phyloP scores from a whole-genome alignment of 2,797 vertebrate species.

The Gouania willdenowi region DNA sequence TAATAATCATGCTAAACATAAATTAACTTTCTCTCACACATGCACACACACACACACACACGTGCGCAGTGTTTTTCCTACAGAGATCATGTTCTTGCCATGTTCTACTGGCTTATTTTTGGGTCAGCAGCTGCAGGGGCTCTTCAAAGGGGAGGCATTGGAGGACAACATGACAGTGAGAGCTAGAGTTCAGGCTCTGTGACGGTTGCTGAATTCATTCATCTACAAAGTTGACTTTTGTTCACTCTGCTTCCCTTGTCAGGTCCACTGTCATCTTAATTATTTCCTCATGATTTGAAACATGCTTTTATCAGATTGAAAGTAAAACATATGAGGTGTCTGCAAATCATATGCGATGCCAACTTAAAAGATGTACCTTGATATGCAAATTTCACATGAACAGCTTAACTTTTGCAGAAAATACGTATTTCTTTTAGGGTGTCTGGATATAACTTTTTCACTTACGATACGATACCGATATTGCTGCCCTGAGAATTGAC shows the following conservation, averaged over 20 bases:
- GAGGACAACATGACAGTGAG: conserved; percentile 23
- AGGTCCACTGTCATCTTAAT: not conserved
- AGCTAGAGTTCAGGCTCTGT: not conserved
- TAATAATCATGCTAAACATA: conserved; percentile 32
- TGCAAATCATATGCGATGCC: no score
- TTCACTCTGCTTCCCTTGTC: not conserved
- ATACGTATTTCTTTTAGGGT: no score
- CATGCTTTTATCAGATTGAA: no score
- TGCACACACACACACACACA: not conserved
- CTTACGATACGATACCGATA: no score
- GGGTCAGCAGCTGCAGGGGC: conserved; percentile 47
- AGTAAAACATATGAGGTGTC: no score
- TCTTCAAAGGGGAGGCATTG: conserved; percentile 24
- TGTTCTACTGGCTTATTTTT: conserved; percentile 44
- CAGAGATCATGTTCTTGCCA: conserved; percentile 41
- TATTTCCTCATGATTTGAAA: no score
- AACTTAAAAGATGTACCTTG: no score
- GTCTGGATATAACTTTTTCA: no score
- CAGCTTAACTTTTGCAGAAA: no score
- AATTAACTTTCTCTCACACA: not conserved
- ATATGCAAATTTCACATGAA: no score
- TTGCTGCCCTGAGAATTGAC: no score
- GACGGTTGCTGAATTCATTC: not conserved
- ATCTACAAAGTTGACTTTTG: not conserved
- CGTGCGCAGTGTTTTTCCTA: conserved; percentile 17